Percentiles rank a stretch among this genome's conserved stretches.
phyloP scores from a whole-genome alignment of 2,888 invertebrate species.

The Corythucha ciliata region DNA sequence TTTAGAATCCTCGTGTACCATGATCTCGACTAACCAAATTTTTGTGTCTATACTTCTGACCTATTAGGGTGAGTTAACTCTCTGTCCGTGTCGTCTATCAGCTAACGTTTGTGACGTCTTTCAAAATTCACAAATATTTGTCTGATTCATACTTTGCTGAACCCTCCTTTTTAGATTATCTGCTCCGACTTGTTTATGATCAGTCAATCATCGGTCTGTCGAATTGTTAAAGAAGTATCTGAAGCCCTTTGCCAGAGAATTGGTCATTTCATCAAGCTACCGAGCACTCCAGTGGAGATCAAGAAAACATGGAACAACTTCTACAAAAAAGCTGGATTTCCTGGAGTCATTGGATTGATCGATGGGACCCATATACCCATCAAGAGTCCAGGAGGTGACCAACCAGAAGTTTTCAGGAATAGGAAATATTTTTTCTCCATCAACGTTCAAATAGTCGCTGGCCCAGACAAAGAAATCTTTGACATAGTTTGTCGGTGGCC shows the following conservation, averaged over 20 bases:
- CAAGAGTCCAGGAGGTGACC: neutral
- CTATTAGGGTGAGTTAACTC: too few species aligned
- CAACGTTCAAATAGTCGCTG: slow-evolving; percentile 1
- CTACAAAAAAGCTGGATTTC: slow-evolving; percentile 2
- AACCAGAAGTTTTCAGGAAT: neutral
- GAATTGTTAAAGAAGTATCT: neutral
- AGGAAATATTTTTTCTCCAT: slow-evolving; percentile 5
- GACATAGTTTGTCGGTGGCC: slow-evolving; percentile 7
- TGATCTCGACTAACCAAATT: too few species aligned
- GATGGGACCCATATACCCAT: slow-evolving; percentile 9
- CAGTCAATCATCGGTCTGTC: neutral
- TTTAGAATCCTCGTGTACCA: too few species aligned
- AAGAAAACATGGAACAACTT: neutral
- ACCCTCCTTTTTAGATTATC: slow-evolving; percentile 9
- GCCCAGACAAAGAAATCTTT: neutral
- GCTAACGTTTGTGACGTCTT: too few species aligned
- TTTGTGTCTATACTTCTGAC: too few species aligned
- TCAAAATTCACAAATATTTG: too few species aligned
- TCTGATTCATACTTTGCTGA: too few species aligned
- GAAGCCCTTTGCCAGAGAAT: neutral
- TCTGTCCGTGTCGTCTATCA: too few species aligned
- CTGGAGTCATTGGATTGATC: slow-evolving; percentile 2
- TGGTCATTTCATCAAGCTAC: neutral
- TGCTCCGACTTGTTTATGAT: neutral
- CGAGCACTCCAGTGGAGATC: neutral